phyloP scores from a whole-genome alignment of 92 coral and sea anemone species.

The Desmophyllum pertusum region DNA sequence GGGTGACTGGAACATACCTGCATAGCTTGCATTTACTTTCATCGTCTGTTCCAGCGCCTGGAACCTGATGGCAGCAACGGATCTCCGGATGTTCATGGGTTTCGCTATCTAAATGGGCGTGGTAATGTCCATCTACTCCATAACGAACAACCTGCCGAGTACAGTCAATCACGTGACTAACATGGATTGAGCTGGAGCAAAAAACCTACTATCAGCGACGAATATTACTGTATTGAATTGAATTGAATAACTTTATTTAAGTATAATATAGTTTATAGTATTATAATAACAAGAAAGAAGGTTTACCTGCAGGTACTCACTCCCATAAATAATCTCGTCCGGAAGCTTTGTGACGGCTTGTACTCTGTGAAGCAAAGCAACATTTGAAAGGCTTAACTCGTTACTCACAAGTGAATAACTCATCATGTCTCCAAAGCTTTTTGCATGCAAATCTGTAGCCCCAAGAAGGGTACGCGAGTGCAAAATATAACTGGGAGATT shows the following conservation, averaged over 20 bases:
- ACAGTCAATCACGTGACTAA: not conserved
- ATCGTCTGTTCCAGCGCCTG: constrained; percentile 19
- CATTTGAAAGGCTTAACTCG: too few species aligned
- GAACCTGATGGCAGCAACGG: constrained; percentile 90
- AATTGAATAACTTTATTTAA: too few species aligned
- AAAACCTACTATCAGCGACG: not conserved
- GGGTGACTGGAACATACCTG: constrained; percentile 61
- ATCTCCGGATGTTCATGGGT: constrained; percentile 87
- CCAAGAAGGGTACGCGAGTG: too few species aligned
- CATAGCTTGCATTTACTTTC: constrained; percentile 81
- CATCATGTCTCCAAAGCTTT: too few species aligned
- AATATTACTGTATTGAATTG: too few species aligned
- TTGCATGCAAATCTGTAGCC: too few species aligned
- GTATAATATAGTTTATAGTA: too few species aligned
- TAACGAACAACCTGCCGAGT: constrained; percentile 89
- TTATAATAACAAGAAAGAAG: not conserved
- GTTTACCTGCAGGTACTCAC: constrained; percentile 92
- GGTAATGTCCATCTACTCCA: constrained; percentile 93
- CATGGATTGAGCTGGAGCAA: not conserved
- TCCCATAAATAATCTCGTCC: constrained; percentile 80
- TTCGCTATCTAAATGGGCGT: constrained; percentile 93
- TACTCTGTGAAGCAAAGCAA: constrained; percentile 51
- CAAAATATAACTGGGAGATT: too few species aligned
- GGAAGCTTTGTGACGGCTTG: constrained; percentile 81
- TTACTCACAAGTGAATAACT: too few species aligned